phyloP scores from a whole-genome alignment of 2,888 invertebrate species.

The Miltochrista miniata region DNA sequence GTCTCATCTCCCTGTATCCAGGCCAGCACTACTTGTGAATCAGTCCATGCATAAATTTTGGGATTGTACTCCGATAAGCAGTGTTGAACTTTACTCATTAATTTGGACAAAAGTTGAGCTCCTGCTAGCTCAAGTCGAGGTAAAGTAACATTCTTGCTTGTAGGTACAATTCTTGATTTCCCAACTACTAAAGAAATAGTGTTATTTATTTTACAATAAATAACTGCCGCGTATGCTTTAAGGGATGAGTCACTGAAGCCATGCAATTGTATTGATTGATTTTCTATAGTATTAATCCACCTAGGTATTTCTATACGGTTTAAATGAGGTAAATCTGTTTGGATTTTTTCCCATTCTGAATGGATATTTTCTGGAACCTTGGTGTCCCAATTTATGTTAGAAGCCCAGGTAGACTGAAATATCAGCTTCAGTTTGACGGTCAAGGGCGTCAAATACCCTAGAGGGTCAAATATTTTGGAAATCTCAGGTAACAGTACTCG shows the following conservation, averaged over 20 bases:
- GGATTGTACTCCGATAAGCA: no score
- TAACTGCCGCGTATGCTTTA: no score
- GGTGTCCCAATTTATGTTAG: conserved; percentile 11
- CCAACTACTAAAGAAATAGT: no score
- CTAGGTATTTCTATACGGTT: conserved; percentile 3
- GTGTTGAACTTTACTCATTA: no score
- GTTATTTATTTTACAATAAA: no score
- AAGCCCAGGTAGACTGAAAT: conserved; percentile 14
- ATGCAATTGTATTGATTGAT: not conserved
- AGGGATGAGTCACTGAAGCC: not conserved
- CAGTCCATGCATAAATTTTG: no score
- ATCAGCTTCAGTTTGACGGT: conserved; percentile 17
- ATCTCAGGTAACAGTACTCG: conserved; percentile 18
- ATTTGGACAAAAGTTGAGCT: no score
- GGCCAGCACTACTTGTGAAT: no score
- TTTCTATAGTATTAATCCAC: not conserved
- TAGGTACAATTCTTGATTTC: no score
- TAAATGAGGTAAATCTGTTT: not conserved
- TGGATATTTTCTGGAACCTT: conserved; percentile 1
- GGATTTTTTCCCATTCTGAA: not conserved
- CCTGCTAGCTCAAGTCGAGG: no score
- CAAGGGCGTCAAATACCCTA: conserved; percentile 20
- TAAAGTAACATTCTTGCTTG: no score
- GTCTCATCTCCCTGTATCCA: no score
- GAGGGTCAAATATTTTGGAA: conserved; percentile 21